Conservation (phyloP, 2,888 invertebrate genomes). For the Callosobruchus maculatus region DNA sequence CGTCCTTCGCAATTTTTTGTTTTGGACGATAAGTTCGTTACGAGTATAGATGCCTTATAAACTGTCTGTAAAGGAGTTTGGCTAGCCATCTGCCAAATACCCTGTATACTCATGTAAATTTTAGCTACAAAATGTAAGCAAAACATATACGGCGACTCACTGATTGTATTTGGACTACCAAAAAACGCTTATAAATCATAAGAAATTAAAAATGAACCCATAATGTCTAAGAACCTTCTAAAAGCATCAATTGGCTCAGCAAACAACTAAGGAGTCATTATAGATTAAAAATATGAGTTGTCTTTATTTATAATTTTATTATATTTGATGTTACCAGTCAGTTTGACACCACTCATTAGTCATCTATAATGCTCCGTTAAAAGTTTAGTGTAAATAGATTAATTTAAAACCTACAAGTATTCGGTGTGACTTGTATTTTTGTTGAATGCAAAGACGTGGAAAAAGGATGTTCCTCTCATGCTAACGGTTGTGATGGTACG, state of each 20-base stretch:
- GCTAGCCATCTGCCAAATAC: no score
- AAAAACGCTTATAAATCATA: background rate
- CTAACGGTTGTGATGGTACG: conserved; percentile 91
- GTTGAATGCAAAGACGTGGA: conserved; percentile 72
- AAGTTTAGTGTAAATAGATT: background rate
- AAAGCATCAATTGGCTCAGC: background rate
- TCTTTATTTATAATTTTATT: background rate
- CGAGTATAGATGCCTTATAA: no score
- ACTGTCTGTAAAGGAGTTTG: no score
- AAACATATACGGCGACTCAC: background rate
- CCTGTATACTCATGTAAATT: no score
- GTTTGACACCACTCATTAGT: background rate
- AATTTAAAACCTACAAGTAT: conserved; percentile 4
- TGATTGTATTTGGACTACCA: background rate
- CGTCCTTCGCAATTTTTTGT: no score
- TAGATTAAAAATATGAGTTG: background rate
- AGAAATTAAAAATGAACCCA: background rate
- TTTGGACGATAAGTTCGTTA: no score
- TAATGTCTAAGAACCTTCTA: background rate
- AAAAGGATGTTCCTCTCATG: conserved; percentile 86
- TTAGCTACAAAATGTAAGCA: no score
- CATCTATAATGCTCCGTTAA: background rate
- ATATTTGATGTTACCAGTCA: background rate
- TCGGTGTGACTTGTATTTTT: conserved; percentile 61
- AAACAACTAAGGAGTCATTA: background rate